phyloP scores from a whole-genome alignment of 2,113 vertebrate species.

The Anthoscopus minutus region DNA sequence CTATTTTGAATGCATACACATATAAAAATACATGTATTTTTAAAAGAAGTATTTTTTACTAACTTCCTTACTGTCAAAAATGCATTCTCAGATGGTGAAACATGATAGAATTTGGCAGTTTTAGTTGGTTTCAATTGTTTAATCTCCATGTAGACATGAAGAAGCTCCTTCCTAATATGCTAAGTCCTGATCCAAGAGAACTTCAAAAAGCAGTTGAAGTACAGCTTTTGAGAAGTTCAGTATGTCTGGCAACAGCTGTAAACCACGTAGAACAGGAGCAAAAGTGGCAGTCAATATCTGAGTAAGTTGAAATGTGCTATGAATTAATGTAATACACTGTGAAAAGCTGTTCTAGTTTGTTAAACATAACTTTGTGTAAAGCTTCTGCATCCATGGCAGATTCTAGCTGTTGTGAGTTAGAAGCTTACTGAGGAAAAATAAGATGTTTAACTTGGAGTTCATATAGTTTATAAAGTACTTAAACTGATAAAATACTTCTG shows the following conservation, averaged over 20 bases:
- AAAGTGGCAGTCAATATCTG: constrained; percentile 77
- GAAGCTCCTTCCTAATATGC: constrained; percentile 87
- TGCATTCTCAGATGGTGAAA: not conserved
- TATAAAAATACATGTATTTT: not conserved
- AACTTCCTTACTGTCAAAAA: not conserved
- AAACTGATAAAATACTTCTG: not conserved
- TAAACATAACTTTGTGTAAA: not conserved
- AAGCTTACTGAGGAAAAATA: not conserved
- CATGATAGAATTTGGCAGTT: not conserved
- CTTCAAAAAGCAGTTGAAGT: constrained; percentile 97
- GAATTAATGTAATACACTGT: not conserved
- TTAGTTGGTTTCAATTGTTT: not conserved
- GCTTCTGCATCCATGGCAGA: not conserved
- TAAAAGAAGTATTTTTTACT: not conserved
- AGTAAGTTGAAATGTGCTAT: constrained; percentile 74
- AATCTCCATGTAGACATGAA: constrained; percentile 84
- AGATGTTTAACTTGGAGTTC: not conserved
- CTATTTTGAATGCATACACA: not conserved
- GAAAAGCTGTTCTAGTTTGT: not conserved
- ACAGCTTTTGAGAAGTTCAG: constrained; percentile 89
- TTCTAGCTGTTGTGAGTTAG: not conserved
- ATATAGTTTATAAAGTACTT: not conserved
- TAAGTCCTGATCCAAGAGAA: constrained; percentile 93
- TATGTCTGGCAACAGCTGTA: constrained; percentile 80
- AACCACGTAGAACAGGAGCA: constrained; percentile 82